A percentile compares a stretch with the other conserved stretches of the same genome.
Conservation (phyloP, 2,797 vertebrate species). For the Menidia menidia region DNA sequence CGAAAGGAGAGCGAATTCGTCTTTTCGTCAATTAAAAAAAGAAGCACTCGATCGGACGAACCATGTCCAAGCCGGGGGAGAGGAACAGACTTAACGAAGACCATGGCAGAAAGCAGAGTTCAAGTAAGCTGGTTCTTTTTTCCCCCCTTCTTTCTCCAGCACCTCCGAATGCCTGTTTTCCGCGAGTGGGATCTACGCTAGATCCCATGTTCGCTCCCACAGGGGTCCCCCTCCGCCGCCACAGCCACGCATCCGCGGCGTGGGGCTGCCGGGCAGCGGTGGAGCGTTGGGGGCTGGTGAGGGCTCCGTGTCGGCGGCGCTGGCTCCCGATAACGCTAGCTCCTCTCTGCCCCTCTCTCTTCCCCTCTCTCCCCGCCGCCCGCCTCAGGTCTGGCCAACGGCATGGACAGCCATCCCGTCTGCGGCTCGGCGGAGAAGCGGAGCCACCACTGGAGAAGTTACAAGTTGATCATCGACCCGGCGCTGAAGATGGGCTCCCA, state of each 20-base stretch:
- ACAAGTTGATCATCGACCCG: conserved; percentile 99
- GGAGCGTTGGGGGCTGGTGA: conserved; percentile 60
- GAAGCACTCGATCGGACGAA: conserved; percentile 80
- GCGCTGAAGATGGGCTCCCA: conserved; percentile 96
- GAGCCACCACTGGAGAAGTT: conserved; percentile 99
- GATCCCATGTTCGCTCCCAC: conserved; percentile 67
- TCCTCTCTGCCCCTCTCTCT: conserved; percentile 55
- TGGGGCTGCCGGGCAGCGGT: conserved; percentile 56
- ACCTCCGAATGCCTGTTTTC: conserved; percentile 80
- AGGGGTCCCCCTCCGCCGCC: conserved; percentile 25
- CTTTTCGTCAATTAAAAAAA: conserved; percentile 80
- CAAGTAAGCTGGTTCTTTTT: conserved; percentile 90
- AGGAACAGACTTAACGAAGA: conserved; percentile 91
- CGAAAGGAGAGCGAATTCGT: conserved; percentile 86
- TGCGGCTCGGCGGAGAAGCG: conserved; percentile 96
- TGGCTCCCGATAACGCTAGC: conserved; percentile 61
- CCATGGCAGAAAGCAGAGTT: conserved; percentile 95
- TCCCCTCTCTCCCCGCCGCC: conserved; percentile 65
- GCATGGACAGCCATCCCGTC: conserved; percentile 94
- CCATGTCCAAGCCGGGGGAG: conserved; percentile 92
- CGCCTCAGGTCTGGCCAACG: conserved; percentile 95
- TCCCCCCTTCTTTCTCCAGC: conserved; percentile 75
- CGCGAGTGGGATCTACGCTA: conserved; percentile 78
- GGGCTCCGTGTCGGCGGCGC: conserved; percentile 50
- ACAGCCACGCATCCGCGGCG: conserved; percentile 58